phyloP scores from a whole-genome alignment of 1,140 invertebrate genomes.

The Pachyrhynchus sulphureomaculatus region DNA sequence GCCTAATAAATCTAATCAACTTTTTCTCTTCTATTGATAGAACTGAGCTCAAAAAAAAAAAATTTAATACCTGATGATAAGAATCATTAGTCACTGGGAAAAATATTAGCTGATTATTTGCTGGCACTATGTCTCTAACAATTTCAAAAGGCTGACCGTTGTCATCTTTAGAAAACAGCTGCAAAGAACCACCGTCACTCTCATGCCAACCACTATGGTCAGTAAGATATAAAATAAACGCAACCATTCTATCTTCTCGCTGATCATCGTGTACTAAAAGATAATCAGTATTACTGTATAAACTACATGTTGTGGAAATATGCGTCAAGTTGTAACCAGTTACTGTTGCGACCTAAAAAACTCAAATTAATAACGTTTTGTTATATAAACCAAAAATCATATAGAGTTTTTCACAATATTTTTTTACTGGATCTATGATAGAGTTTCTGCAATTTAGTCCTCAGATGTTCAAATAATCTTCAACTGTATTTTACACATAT shows the following conservation, averaged over 20 bases:
- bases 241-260: constrained; percentile 67
- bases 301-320: constrained; percentile 70
- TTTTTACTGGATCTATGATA: neutral
- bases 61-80: constrained; percentile 59
- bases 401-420: neutral
- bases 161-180: constrained; percentile 63
- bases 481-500: no score
- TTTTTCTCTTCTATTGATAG: no score
- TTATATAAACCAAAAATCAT: neutral
- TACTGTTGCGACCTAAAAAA: constrained; percentile 56
- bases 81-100: constrained; percentile 64
- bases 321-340: constrained; percentile 62
- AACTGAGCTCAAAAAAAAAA: no score
- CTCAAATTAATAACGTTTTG: neutral
- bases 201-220: constrained; percentile 58
- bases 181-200: constrained; percentile 65
- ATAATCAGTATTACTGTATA: constrained; percentile 70
- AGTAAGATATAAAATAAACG: constrained; percentile 68
- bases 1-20: no score
- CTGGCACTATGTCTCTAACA: constrained; percentile 58
- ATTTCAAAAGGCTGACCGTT: constrained; percentile 57
- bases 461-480: no score
- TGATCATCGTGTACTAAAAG: constrained; percentile 74
- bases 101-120: constrained; percentile 71
- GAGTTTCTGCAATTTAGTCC: neutral